Base-by-base conservation (phyloP, 2,113 vertebrate genomes). In the Silurus glanis region DNA sequence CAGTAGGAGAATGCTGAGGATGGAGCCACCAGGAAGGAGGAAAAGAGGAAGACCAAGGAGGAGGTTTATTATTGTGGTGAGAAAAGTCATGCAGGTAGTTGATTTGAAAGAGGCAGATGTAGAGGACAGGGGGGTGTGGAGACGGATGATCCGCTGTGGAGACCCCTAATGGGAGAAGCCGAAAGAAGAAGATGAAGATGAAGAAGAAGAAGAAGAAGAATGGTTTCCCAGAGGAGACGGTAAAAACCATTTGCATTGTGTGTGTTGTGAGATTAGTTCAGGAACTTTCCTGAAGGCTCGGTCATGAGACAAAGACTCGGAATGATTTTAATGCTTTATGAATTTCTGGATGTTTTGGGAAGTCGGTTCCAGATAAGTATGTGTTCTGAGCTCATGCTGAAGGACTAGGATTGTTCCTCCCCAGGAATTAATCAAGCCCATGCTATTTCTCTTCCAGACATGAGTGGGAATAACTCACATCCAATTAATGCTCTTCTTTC, bases 371-470 rank as follows among this genome's bases (percentile, higher is more conserved):
- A 28, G 25, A 67, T 61, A 47, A n/a, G 37, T 37, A 8, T 21
- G 6, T 16, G 61, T 4, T 12, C 74, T 45, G 1, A 14, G 19
- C 37, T 47, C 55, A 53, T 3, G 25, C 71, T 37, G 58, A n/a
- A 83, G 71, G 71, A 83, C 72, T 86, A 14, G 74, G 55, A 64
- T 28, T 72, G 80, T 49, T 49, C 62, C 37, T 82, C 75, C 74
- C 81, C n/a, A 83, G 56, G 66, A 83, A 86, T 86, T 80, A 64
- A 83, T 86, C 79, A 72, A 85, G 83, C 25, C 83, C 72, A 37
- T 61, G 55, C 8, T 66, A 17, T 47, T 64, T 69, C 25, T 47
- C 67, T 71, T 69, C 58, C 66, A 61, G 17, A 74, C 53, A 28
- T 67, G 51, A 58, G 2, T 76, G 49, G 56, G 25, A 71, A 74